Evolutionary conservation across 1,140 invertebrate species (phyloP).

Genomic region (Pseudachorutes palmiensis): DNA sequence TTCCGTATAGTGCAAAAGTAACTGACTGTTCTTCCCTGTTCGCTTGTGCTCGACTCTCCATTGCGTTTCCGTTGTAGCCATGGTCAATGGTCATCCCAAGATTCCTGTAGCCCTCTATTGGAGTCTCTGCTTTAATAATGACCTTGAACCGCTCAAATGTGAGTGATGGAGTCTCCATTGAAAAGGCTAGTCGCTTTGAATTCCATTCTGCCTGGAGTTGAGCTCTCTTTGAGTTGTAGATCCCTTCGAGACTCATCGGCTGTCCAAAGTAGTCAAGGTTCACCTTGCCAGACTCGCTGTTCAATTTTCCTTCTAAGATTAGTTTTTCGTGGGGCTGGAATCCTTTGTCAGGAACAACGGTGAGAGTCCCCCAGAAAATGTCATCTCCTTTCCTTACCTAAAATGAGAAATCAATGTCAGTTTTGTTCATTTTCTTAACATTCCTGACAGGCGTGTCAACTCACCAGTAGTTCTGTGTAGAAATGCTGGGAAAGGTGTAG

Average conservation of each 20-base stretch:
- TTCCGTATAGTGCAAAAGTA: not conserved
- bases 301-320: constrained; percentile 4
- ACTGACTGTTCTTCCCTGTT: constrained; percentile 8
- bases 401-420: not conserved
- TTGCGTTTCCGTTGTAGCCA: constrained; percentile 14
- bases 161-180: not conserved
- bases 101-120: constrained; percentile 26
- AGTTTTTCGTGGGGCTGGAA: no score
- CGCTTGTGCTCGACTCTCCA: constrained; percentile 2
- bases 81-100: constrained; percentile 18
- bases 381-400: no score
- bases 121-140: constrained; percentile 22
- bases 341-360: no score
- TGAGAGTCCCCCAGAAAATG: no score
- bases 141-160: not conserved
- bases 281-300: constrained; percentile 7
- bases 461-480: constrained; percentile 30
- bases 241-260: not conserved
- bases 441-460: not conserved
- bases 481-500: constrained; percentile 26
- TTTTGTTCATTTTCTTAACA: not conserved
- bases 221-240: not conserved
- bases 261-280: constrained; percentile 27
- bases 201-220: constrained; percentile 8
- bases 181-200: not conserved